phyloP scores from a whole-genome alignment of 1,140 invertebrate genomes.

The Ditylenchus dipsaci region DNA sequence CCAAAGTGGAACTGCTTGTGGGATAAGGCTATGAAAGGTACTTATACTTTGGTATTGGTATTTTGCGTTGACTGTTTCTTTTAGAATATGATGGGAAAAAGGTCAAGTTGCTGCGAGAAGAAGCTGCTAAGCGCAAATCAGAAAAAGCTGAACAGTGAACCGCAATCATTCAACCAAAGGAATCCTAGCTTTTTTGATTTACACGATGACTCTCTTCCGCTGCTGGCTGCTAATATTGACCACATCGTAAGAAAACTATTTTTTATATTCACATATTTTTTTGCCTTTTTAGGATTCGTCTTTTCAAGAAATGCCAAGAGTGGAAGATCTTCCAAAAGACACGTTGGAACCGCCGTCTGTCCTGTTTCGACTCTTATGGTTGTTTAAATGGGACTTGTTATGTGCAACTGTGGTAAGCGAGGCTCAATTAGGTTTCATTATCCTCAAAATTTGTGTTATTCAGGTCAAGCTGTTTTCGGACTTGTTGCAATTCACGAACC shows the following conservation, averaged over 20 bases:
- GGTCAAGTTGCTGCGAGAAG: not conserved
- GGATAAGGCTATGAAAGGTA: conserved; percentile 43
- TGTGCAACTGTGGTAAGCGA: conserved; percentile 32
- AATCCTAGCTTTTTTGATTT: not conserved
- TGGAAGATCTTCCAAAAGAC: not conserved
- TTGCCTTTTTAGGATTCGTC: not conserved
- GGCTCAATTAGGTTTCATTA: no score
- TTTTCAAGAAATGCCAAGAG: not conserved
- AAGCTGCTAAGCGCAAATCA: not conserved
- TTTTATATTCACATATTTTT: not conserved
- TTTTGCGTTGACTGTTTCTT: no score
- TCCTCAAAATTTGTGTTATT: no score
- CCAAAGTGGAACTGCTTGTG: conserved; percentile 49
- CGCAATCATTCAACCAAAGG: not conserved
- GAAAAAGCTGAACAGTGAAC: not conserved
- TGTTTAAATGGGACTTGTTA: conserved; percentile 53
- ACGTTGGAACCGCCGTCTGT: conserved; percentile 47
- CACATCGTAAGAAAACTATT: not conserved
- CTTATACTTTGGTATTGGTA: not conserved
- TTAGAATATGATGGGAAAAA: not conserved
- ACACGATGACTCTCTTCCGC: not conserved
- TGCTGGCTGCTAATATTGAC: not conserved
- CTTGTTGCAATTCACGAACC: conserved; percentile 54
- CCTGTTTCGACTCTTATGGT: conserved; percentile 39
- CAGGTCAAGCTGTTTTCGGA: conserved; percentile 43